Evolutionary conservation across 2,797 vertebrate genomes (phyloP), one percentile per base, ranked within the genome.

Genomic region (Trematomus bernacchii): DNA sequence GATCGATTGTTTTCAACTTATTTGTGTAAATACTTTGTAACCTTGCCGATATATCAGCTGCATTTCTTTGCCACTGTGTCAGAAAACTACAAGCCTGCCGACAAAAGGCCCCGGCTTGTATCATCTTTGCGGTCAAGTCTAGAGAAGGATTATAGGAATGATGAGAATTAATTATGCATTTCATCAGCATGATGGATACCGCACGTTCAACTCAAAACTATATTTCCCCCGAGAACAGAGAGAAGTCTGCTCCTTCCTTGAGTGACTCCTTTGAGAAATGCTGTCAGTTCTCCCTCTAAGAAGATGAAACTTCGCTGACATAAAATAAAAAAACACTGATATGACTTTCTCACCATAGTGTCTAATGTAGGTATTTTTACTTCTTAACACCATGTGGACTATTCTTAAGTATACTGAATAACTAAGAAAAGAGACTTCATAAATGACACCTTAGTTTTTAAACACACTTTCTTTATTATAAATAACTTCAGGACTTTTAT

Each of bases 21-120:
- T 94, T 93, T 93, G 93, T 93, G 91, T 90, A 94, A 94, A 94
- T 91, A 93, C 92, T 92, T 91, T 89, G 89, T 91, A 93, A 94
- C 92, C 92, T 92, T 93, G 89, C 85, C 72, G 76, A 91, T 94
- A 93, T 88, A 92, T 93, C 90, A 88, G 85, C 80, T 46, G 63
- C 44, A 16, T 83, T 85, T 84, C 73, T 73, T 69, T 30, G 76
- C 76, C 73, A 23, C 60, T 7, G 61, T 66, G 68, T 37, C 71
- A 73, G 64, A 85, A 85, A 87, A 88, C 73, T 84, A 87, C 79
- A 84, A 3, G 63, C 21, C 58, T 2, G 69, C 69, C 47, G 75
- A 85, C 77, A 7, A 44, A 0, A 8, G 57, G 55, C 73, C 73
- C 30, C 6, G 44, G 30, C 43, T 72, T 71, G 66, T 79, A 75